Base-by-base conservation (phyloP, 2,888 invertebrate species). In the Strigamia crassipes region DNA sequence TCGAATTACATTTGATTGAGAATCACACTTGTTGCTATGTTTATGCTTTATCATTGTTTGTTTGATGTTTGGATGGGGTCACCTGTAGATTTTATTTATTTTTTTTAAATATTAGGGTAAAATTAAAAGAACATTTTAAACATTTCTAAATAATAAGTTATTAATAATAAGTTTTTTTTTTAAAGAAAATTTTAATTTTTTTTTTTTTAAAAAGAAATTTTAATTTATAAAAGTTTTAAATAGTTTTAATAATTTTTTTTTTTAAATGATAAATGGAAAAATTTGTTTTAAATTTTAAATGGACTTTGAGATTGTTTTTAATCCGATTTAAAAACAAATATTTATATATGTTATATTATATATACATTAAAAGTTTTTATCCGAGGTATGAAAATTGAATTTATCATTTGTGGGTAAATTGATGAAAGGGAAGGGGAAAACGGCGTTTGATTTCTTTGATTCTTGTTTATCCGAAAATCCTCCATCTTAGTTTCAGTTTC, bases 31-130 rank as follows among this genome's bases (percentile, higher is more conserved):
- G 61, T 61, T 61, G 61, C 61, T 61, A 61, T 21, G 61, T 61
- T 61, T 61, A 18, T 61, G 61, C 6, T 61, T 61, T 61, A 61
- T 61, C 61, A 61, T 61, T 61, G 61, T 61, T 61, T 61, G 61
- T 61, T 18, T 61, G 61, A 23, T 23, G 61, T 61, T 23, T 61
- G 61, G 9, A 21, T 61, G 61, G 61, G 61, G 61, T 61, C 61
- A 61, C 61, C 61, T 61, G 61, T 61, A 61, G 61, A 61, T 61
- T 61, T 21, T 23, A 61, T 61, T 5, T n/a, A 61, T 61, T 61
- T 21, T 15, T 0, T n/a, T n/a, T n/a, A 9, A 5, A 46, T 4
- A 46, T n/a, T 15, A 5, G n/a, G 3, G 46, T 46, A 15, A 46
- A 46, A 46, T n/a, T n/a, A n/a, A n/a, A n/a, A n/a, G n/a, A n/a